Conservation (phyloP, 2,797 vertebrate genomes). For the Balearica regulorum region DNA sequence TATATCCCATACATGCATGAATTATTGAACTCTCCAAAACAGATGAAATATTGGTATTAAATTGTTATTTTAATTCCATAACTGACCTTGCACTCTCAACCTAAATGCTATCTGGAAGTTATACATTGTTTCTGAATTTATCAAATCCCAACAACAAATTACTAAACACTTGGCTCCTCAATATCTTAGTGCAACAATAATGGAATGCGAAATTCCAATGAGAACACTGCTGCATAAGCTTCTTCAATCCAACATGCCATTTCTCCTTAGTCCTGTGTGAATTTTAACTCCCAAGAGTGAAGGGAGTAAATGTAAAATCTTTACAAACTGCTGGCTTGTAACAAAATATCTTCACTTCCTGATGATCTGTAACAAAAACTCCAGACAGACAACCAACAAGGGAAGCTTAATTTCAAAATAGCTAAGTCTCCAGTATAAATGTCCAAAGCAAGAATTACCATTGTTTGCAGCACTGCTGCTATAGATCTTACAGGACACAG, state of each 20-base stretch:
- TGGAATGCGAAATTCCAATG: background rate
- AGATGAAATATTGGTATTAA: background rate
- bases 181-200: background rate
- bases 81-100: background rate
- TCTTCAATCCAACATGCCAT: background rate
- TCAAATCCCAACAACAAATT: conserved; percentile 12
- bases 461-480: background rate
- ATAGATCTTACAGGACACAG: background rate
- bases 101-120: background rate
- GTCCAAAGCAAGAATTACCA: background rate
- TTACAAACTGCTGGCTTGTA: background rate
- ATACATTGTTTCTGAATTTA: background rate
- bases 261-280: background rate
- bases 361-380: background rate
- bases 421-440: background rate
- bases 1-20: background rate
- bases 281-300: background rate
- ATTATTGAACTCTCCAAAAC: background rate
- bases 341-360: background rate
- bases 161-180: conserved; percentile 3
- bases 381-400: background rate
- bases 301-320: background rate
- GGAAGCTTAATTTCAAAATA: background rate
- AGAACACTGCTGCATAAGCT: background rate
- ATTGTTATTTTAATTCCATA: background rate